A percentile compares a stretch with the other conserved stretches of the same genome.
phyloP scores from a whole-genome alignment of 1,140 invertebrate species.

The Dolichoris vasculosae region DNA sequence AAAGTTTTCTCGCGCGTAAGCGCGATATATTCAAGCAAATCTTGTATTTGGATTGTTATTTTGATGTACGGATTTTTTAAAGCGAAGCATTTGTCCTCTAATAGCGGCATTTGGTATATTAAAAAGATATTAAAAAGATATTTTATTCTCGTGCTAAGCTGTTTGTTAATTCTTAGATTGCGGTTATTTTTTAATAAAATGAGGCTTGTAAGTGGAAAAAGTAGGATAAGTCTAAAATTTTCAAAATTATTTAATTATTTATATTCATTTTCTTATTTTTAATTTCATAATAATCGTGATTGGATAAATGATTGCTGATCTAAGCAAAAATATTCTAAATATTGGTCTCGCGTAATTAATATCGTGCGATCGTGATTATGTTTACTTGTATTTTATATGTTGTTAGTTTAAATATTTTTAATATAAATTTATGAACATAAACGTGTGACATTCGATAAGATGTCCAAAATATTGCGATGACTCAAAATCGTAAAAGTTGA shows the following conservation, averaged over 20 bases:
- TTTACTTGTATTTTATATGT: slow-evolving; percentile 4
- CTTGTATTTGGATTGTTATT: not conserved
- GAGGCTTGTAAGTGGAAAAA: not conserved
- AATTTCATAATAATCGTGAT: too few species aligned
- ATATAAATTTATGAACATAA: not conserved
- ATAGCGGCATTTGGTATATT: not conserved
- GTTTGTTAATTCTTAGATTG: not conserved
- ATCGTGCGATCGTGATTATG: not conserved
- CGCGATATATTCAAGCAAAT: too few species aligned
- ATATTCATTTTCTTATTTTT: too few species aligned
- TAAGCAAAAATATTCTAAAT: not conserved
- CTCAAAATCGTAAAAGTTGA: not conserved
- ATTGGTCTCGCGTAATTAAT: not conserved
- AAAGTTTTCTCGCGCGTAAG: too few species aligned
- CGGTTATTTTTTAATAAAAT: not conserved
- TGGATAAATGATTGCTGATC: not conserved
- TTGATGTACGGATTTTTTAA: not conserved
- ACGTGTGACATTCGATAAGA: not conserved
- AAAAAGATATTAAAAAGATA: not conserved
- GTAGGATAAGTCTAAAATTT: not conserved
- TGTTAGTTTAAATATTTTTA: not conserved
- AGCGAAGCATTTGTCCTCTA: not conserved
- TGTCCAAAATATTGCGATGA: not conserved
- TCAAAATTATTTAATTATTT: not conserved
- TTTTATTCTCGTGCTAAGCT: not conserved